A percentile compares a stretch with the other conserved stretches of the same genome.
Evolutionary conservation across 2,797 vertebrate species (phyloP).

Genomic region (Spheniscus humboldti): DNA sequence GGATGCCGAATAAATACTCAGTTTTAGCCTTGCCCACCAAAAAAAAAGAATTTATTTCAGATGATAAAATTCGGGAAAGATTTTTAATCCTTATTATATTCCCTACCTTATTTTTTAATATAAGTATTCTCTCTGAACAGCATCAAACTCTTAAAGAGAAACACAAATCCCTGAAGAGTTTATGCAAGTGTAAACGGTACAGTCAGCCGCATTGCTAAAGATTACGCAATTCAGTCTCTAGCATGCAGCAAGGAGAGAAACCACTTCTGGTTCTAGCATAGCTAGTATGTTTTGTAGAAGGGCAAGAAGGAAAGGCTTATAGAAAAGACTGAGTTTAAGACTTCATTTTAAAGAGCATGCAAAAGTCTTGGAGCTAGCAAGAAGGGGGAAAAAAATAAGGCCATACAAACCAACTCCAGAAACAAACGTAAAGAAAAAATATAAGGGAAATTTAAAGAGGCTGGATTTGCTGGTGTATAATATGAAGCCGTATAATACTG

Average conservation of each 20-base stretch:
- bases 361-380: background rate
- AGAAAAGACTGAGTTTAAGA: background rate
- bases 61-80: background rate
- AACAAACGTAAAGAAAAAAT: background rate
- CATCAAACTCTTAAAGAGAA: background rate
- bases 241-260: background rate
- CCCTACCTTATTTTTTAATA: background rate
- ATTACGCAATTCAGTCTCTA: background rate
- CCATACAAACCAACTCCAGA: background rate
- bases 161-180: background rate
- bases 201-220: background rate
- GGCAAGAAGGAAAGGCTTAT: background rate
- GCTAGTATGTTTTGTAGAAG: background rate
- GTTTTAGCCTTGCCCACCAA: slow-evolving; percentile 68
- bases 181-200: background rate
- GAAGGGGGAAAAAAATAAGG: background rate
- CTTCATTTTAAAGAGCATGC: background rate
- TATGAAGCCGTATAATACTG: background rate
- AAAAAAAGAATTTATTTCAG: background rate
- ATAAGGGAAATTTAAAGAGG: background rate
- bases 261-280: background rate
- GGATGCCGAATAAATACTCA: background rate
- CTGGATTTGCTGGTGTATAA: background rate
- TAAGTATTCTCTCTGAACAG: background rate
- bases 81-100: background rate